Conservation (phyloP, 2,113 vertebrate genomes). For the Cervus canadensis region DNA sequence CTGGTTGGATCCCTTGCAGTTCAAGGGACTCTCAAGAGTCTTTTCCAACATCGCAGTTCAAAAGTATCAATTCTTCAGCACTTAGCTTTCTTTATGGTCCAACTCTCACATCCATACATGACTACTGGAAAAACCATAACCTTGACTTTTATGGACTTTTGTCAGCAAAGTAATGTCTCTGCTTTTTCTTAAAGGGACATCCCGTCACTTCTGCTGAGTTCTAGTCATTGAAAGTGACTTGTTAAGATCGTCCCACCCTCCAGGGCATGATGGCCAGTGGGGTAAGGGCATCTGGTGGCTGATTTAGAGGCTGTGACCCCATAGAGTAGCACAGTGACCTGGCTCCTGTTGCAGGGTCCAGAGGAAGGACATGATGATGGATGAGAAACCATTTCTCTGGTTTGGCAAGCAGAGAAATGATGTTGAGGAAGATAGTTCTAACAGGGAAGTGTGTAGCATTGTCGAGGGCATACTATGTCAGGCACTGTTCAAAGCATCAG, state of each 20-base stretch:
- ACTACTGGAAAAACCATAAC: neutral
- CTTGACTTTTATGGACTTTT: neutral
- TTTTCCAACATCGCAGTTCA: neutral
- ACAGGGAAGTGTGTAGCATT: neutral
- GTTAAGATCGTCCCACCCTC: neutral
- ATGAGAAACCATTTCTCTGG: neutral
- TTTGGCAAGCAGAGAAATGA: neutral
- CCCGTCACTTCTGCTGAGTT: neutral
- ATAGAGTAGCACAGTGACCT: neutral
- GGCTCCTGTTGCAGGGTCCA: neutral
- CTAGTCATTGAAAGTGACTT: neutral
- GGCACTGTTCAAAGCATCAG: neutral
- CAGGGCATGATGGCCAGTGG: neutral
- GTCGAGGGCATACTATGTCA: neutral
- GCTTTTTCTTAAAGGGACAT: neutral
- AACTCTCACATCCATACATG: neutral
- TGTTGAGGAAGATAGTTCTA: neutral
- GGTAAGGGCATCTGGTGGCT: no score
- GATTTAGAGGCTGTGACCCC: neutral
- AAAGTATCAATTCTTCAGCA: neutral
- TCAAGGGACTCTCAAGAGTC: neutral
- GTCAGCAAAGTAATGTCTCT: neutral
- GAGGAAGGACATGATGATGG: neutral
- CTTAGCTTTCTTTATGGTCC: neutral
- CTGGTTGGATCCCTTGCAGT: neutral